phyloP scores from a whole-genome alignment of 2,797 vertebrate genomes.

The Podarcis siculus region DNA sequence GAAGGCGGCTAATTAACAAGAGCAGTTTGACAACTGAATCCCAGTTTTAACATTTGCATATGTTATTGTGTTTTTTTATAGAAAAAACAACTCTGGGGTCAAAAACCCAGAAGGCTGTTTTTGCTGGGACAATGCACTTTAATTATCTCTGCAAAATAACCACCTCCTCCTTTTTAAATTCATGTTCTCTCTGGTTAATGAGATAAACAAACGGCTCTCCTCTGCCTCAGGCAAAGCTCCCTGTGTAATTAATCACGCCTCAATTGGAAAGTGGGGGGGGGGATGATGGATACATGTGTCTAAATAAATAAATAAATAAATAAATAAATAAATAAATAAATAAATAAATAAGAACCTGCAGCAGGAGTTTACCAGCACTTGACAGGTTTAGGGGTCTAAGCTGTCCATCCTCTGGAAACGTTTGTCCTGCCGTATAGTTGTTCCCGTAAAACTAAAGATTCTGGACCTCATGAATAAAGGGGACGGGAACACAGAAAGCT shows the following conservation, averaged over 20 bases:
- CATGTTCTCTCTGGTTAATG: conserved; percentile 33
- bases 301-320: too few species aligned
- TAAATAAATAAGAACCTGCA: too few species aligned
- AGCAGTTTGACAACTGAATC: neutral
- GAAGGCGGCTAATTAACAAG: neutral
- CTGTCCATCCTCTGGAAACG: neutral
- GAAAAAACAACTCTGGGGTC: neutral
- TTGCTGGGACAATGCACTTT: neutral
- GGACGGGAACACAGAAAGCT: too few species aligned
- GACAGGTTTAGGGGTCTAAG: neutral
- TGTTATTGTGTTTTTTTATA: too few species aligned
- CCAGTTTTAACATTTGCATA: conserved; percentile 22
- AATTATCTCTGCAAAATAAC: neutral
- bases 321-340: too few species aligned
- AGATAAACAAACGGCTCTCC: conserved; percentile 44
- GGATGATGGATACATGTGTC: conserved; percentile 19
- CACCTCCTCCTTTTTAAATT: conserved; percentile 1
- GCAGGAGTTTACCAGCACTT: neutral
- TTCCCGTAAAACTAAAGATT: too few species aligned
- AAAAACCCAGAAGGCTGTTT: neutral
- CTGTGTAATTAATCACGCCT: conserved; percentile 43
- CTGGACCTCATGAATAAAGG: too few species aligned
- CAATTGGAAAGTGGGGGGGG: neutral
- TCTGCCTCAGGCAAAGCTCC: conserved; percentile 41
- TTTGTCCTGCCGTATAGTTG: too few species aligned